Conservation (phyloP, 2,797 vertebrate genomes). For the Craterocephalus amniculus region DNA sequence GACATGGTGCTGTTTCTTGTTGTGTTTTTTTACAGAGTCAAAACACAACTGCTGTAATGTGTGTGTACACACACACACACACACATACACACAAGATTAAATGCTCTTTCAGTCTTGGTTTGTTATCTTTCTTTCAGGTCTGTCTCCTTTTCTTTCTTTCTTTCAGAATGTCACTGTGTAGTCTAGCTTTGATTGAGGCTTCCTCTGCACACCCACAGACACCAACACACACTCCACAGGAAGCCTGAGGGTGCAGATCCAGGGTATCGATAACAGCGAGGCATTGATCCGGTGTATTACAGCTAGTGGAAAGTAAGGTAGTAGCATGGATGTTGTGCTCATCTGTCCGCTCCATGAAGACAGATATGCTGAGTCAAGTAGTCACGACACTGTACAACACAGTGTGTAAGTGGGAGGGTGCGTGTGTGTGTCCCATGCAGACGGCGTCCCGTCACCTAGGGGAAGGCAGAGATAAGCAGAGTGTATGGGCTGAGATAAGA, state of each 20-base stretch:
- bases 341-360: conserved; percentile 40
- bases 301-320: conserved; percentile 61
- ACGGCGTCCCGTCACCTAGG: conserved; percentile 76
- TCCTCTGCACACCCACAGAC: conserved; percentile 9
- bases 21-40: conserved; percentile 75
- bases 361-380: conserved; percentile 73
- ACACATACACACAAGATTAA: conserved; percentile 52
- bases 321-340: conserved; percentile 35
- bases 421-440: conserved; percentile 56
- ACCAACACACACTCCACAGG: conserved; percentile 14
- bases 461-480: conserved; percentile 75
- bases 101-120: conserved; percentile 51
- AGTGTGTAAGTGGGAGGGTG: conserved; percentile 37
- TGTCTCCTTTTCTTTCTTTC: conserved; percentile 68
- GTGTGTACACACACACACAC: conserved; percentile 20
- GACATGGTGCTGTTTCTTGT: conserved; percentile 52
- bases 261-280: conserved; percentile 68
- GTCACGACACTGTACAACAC: conserved; percentile 41
- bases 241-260: conserved; percentile 62
- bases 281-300: conserved; percentile 68
- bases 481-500: conserved; percentile 77
- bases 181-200: conserved; percentile 70
- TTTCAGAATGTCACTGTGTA: conserved; percentile 74
- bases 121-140: conserved; percentile 71
- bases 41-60: conserved; percentile 74